Evolutionary conservation across 1,140 invertebrate genomes (phyloP), one percentile per base, ranked within the genome.

Genomic region (Whitmania pigra): DNA sequence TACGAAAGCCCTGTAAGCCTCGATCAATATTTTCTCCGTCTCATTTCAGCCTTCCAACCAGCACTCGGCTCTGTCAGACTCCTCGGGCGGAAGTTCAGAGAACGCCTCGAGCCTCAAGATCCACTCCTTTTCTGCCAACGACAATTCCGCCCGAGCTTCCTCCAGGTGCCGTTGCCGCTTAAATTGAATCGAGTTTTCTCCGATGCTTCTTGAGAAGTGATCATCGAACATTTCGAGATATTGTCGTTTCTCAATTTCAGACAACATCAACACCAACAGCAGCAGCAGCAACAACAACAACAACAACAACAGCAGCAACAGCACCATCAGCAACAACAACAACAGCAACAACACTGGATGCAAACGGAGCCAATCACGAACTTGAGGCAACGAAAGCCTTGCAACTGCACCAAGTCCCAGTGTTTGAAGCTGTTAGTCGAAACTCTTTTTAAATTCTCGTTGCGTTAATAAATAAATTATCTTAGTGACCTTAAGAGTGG

Each of bases 371-470:
- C 29, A 4, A 49, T 49, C 43, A 49, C 89, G 78, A 89, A 88
- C 29, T 87, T 89, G 69, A 84, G 88, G 77, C 90, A 90, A 9
- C 85, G 92, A 71, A 96, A 96, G 83, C 93, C 93, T 17, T 99
- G 96, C 81, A 99, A 99, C 81, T 99, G 96, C 83, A 98, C 93
- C 53, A 98, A 97, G 84, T 98, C 94, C 6, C 93, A 97, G 82
- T 99, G 96, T 80, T 86, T 99, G 36, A 99, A 99, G 84, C 83
- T 99, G 83, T 91, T 85, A 87, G 87, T 85, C 73, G 71, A 15
- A 53, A 7, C 53, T 9, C 2, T 71, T 63, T 13, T 17, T 63
- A 63, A 2, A 25, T 63, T 63, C 9, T 25, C n/a, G 22, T 36
- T 6, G 3, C 2, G 11, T 31, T 63, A 31, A 25, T 7, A n/a